phyloP scores from a whole-genome alignment of 1,140 invertebrate species.

The Cyrtorhinus lividipennis region DNA sequence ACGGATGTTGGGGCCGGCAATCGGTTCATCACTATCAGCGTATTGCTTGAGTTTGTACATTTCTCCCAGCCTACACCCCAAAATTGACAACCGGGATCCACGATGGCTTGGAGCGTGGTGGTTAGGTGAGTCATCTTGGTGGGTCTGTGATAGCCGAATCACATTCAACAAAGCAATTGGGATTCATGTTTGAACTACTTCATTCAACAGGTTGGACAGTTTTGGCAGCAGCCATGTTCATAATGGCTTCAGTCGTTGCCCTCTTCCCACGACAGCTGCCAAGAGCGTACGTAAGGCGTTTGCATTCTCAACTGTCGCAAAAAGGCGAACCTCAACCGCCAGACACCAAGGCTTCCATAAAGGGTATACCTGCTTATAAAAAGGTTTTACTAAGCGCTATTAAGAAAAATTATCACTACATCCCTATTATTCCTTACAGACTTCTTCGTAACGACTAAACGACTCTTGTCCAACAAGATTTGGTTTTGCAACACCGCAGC shows the following conservation, averaged over 20 bases:
- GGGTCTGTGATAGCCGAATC: too few species aligned
- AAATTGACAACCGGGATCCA: slow-evolving; percentile 26
- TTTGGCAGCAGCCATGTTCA: slow-evolving; percentile 35
- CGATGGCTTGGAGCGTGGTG: slow-evolving; percentile 32
- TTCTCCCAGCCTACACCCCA: slow-evolving; percentile 17
- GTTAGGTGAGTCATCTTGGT: slow-evolving; percentile 25
- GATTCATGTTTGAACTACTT: too few species aligned
- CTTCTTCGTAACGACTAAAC: slow-evolving; percentile 36
- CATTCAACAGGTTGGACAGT: slow-evolving; percentile 48
- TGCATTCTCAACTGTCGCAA: slow-evolving; percentile 30
- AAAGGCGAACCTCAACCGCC: slow-evolving; percentile 11
- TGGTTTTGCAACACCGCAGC: slow-evolving; percentile 36
- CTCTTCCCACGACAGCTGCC: slow-evolving; percentile 42
- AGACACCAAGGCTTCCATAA: slow-evolving; percentile 20
- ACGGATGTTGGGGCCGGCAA: slow-evolving; percentile 28
- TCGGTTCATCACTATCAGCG: slow-evolving; percentile 23
- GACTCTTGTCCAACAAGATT: slow-evolving; percentile 42
- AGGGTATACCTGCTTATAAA: too few species aligned
- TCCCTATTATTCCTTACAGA: too few species aligned
- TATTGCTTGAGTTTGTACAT: slow-evolving; percentile 21
- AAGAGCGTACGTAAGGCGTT: slow-evolving; percentile 31
- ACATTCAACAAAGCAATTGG: too few species aligned
- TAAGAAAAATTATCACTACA: too few species aligned
- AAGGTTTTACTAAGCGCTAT: too few species aligned
- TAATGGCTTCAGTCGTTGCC: slow-evolving; percentile 36